These are phyloP conservation scores for Eclectus roratus DNA, from an alignment of 2,113 vertebrate species.

Conservation along the genomic window DNA sequence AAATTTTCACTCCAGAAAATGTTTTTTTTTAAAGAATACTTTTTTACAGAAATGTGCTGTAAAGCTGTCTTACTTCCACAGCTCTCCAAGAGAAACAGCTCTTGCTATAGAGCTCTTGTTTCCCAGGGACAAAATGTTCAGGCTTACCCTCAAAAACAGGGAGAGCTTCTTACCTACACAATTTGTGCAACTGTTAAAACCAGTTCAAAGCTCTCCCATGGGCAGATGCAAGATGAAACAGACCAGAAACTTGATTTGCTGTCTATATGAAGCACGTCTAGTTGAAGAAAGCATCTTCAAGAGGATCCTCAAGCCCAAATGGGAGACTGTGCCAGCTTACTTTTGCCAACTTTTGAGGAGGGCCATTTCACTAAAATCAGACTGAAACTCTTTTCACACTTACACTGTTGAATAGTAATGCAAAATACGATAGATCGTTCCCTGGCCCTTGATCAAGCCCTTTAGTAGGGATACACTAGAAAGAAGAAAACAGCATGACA, in stretches of 20 bases:
- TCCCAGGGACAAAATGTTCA: background rate
- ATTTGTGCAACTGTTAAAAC: background rate
- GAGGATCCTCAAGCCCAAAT: background rate
- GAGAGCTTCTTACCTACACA: background rate
- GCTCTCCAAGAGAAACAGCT: background rate
- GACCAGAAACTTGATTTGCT: background rate
- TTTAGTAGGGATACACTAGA: background rate
- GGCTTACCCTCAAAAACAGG: background rate
- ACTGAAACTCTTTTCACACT: background rate
- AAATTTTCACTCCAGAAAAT: background rate
- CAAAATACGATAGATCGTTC: background rate
- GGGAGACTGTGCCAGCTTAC: background rate
- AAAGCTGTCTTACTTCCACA: background rate
- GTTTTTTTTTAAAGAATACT: background rate
- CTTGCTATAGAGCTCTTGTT: background rate
- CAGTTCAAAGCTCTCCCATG: background rate
- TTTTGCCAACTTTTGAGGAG: background rate
- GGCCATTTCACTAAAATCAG: background rate
- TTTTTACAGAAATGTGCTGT: background rate
- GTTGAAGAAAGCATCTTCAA: background rate
- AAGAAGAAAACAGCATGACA: background rate
- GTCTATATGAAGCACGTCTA: background rate
- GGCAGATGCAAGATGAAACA: background rate
- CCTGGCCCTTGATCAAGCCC: background rate
- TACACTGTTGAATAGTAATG: background rate